Base-by-base conservation (phyloP, 2,888 invertebrate species). In the Mycogona germanica region DNA sequence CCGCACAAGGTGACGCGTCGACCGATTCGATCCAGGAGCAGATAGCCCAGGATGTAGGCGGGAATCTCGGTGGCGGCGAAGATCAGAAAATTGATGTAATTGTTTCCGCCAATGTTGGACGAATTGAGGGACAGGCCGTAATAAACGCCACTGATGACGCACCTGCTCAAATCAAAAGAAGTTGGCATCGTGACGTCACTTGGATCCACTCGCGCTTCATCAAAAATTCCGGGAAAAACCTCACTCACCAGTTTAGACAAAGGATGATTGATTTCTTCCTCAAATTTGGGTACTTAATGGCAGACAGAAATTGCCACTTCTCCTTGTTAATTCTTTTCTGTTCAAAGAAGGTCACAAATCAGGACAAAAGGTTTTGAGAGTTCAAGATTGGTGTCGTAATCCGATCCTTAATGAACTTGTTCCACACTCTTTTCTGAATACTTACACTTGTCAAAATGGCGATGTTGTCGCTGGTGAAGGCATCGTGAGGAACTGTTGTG, bases 71-170 rank as follows among this genome's bases (percentile, higher is more conserved):
- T 84, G 40, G 80, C 75, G 7, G 58, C 50, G 17, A 63, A 58
- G 26, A 64, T 55, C 9, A 62, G 57, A 53, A 84, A 87, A 69
- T 86, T 87, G 14, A 82, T 67, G 66, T 86, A 86, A 62, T 79
- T 79, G 66, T 85, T 79, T 1, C 85, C 86, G 19, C 78, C 78
- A 46, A 87, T 69, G 0, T 81, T 75, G 2, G 84, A 84, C 0
- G 86, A 80, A 68, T 84, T 85, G 51, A 87, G 74, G 0, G 84
- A 84, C 37, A 87, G 69, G 0, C 87, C 87, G 63, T 85, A 87
- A 67, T 84, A 87, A 21, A 86, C 79, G 58, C 87, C 79, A 0
- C 83, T 81, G 62, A 82, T 80, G 0, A 84, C 80, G 17, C 84
- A 78, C 68, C 69, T 69, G 14, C 48, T 47, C 23, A 25, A 56